Evolutionary conservation across 2,113 vertebrate genomes (phyloP).

Genomic region (Climacteris rufus): DNA sequence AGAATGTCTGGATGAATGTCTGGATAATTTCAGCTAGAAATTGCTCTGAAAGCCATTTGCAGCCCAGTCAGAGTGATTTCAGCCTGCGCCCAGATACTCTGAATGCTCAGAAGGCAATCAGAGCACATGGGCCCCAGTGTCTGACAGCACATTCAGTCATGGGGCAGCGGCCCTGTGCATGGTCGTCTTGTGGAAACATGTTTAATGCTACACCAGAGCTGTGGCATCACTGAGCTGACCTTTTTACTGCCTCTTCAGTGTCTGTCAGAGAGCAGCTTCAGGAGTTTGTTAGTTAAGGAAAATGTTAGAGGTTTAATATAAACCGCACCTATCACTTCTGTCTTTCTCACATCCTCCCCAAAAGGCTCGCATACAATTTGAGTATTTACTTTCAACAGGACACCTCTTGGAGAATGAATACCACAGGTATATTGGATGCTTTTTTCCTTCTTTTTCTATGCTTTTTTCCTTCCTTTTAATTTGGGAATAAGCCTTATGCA

Average conservation of each 20-base stretch:
- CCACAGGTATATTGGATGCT: not conserved
- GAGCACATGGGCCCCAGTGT: not conserved
- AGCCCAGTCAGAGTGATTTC: not conserved
- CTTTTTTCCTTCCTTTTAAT: not conserved
- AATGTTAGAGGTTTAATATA: not conserved
- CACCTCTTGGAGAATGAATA: not conserved
- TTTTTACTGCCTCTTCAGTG: not conserved
- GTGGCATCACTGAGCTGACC: not conserved
- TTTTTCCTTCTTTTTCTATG: not conserved
- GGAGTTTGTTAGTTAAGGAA: not conserved
- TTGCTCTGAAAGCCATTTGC: conserved; percentile 12
- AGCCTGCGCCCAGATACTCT: not conserved
- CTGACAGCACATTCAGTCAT: not conserved
- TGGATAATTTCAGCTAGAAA: conserved; percentile 51
- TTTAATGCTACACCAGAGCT: not conserved
- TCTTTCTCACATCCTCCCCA: not conserved
- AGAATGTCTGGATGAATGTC: conserved; percentile 49
- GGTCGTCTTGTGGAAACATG: not conserved
- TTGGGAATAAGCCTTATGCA: not conserved
- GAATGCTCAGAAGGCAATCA: not conserved
- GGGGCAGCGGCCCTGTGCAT: not conserved
- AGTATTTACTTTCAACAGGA: not conserved
- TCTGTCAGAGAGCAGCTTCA: not conserved
- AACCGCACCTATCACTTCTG: not conserved
- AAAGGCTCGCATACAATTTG: not conserved